Evolutionary conservation across 2,797 vertebrate genomes (phyloP), one percentile per base, ranked within the genome.

Genomic region (Gymnopithys bicolor): DNA sequence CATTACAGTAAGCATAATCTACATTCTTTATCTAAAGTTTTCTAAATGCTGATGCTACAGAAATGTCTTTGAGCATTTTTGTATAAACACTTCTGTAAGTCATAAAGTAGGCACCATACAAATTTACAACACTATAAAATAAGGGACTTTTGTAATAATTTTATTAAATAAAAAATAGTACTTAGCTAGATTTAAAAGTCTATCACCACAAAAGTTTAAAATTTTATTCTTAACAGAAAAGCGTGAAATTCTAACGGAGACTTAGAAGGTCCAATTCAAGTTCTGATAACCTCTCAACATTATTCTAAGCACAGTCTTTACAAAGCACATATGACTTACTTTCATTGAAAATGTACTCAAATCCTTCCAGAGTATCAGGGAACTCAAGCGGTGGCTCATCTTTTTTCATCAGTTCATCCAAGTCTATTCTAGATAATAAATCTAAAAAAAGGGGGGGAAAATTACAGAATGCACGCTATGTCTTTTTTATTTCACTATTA

Each of bases 331-430:
- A 93, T 11, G n/a, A 98, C 99, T 99, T 98, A 99, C 99, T 97
- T 97, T 99, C 99, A 98, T 99, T 99, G 97, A 99, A 99, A 78
- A 98, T 97, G 95, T 99, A 99, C 97, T 99, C 99, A 97, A 99
- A 99, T 96, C 99, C 99, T 97, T 99, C 98, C 97, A 99, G 97
- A 55, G 99, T 99, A 98, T 99, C 98, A 92, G 99, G 99, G 97
- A 99, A 99, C 94, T 98, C 98, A 96, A 99, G 98, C 30, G 99
- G 99, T 82, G 99, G 99, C 86, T 99, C 99, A 97, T 99, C 99
- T 98, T 99, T 99, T 98, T 99, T 99, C 99, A 99, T 99, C 87
- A 99, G 98, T 97, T 99, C 99, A 97, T 99, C 99, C 94, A 99
- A 98, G 96, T 99, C 98, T 98, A 99, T 99, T 98, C 98, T 99